phyloP scores from a whole-genome alignment of 1,140 invertebrate genomes.

The Danaus plexippus region DNA sequence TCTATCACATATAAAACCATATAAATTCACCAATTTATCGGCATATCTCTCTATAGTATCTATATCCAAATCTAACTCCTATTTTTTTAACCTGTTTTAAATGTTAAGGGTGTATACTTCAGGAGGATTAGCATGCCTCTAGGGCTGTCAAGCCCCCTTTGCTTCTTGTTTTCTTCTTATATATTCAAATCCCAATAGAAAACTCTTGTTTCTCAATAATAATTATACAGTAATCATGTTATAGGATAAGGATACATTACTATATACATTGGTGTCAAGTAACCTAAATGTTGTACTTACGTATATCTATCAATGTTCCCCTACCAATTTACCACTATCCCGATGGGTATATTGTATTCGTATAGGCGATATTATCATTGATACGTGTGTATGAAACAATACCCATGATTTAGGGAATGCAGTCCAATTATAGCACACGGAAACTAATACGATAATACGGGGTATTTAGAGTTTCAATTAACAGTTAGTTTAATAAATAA shows the following conservation, averaged over 20 bases:
- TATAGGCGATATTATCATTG: too few relatives aligned
- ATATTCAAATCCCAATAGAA: constrained; percentile 6
- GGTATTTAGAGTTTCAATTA: constrained; percentile 35
- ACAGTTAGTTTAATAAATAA: constrained; percentile 27
- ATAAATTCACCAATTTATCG: constrained; percentile 24
- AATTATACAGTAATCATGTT: too few relatives aligned
- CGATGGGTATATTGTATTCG: too few relatives aligned
- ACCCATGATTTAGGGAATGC: too few relatives aligned
- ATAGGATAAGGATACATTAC: constrained; percentile 16
- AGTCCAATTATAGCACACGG: too few relatives aligned
- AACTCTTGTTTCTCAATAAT: background rate
- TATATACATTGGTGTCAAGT: background rate
- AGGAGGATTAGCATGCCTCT: constrained; percentile 34
- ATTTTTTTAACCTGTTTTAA: constrained; percentile 70
- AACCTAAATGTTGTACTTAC: too few relatives aligned
- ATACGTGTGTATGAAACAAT: too few relatives aligned
- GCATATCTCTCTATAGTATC: constrained; percentile 37
- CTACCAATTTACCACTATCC: too few relatives aligned
- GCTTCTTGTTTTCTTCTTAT: constrained; percentile 67
- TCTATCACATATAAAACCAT: constrained; percentile 7
- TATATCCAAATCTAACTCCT: constrained; percentile 70
- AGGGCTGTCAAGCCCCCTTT: constrained; percentile 53
- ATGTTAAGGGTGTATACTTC: constrained; percentile 66
- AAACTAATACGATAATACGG: constrained; percentile 28
- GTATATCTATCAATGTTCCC: too few relatives aligned